Percentiles rank a stretch among this genome's conserved stretches.
Conservation (phyloP, 2,797 vertebrate genomes). For the Tadarida brasiliensis region DNA sequence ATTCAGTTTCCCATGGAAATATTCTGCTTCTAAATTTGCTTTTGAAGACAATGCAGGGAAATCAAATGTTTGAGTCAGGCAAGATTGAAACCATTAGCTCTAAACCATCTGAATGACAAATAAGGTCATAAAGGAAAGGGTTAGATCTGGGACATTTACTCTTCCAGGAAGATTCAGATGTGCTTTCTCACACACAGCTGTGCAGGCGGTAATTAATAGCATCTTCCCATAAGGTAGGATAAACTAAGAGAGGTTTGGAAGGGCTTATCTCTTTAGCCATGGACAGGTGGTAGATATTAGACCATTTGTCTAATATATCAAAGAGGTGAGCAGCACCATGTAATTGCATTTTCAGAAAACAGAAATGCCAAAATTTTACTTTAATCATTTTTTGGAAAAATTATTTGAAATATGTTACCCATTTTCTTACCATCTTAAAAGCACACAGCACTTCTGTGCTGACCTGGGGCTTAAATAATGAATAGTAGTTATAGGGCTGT, state of each 20-base stretch:
- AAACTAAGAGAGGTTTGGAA: background rate
- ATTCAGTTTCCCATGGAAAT: background rate
- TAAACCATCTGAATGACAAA: conserved; percentile 47
- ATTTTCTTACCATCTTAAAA: background rate
- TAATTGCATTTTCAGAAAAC: background rate
- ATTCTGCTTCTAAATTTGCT: conserved; percentile 56
- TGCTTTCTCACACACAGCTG: background rate
- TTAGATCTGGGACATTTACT: background rate
- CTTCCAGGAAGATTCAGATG: background rate
- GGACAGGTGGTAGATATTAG: background rate
- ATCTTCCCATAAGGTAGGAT: background rate
- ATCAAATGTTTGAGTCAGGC: conserved; percentile 56
- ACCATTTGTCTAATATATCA: background rate
- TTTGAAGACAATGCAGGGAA: conserved; percentile 53
- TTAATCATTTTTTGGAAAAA: background rate
- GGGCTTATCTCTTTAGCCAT: background rate
- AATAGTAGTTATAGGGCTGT: background rate
- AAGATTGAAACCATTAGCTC: background rate
- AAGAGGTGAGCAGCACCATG: background rate
- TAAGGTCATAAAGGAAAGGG: background rate
- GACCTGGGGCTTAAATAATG: background rate
- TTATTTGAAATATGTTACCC: background rate
- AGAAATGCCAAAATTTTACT: background rate
- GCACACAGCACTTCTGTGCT: background rate
- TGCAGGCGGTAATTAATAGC: background rate